A percentile compares a stretch with the other conserved stretches of the same genome.
Evolutionary conservation across 2,113 vertebrate species (phyloP).

Genomic region (Megatriorchis doriae): DNA sequence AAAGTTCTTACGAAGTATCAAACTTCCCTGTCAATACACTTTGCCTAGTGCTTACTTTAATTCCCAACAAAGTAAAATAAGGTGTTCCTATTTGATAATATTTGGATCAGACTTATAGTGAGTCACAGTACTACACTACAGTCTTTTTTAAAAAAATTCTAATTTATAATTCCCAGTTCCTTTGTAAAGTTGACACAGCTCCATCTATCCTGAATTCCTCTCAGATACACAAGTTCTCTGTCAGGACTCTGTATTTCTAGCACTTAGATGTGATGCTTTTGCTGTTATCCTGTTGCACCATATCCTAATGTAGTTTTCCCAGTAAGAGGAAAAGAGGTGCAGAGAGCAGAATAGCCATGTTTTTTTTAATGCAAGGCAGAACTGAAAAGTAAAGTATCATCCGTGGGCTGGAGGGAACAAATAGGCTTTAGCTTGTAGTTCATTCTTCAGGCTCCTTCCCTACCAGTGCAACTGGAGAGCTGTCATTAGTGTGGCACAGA

Average conservation of each 20-base stretch:
- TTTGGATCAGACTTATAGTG: background rate
- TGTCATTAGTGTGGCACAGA: background rate
- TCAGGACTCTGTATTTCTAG: background rate
- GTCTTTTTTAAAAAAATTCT: too few relatives aligned
- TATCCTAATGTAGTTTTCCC: background rate
- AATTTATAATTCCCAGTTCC: background rate
- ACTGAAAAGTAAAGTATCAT: background rate
- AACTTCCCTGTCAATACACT: background rate
- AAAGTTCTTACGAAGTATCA: background rate
- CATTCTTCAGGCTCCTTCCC: background rate
- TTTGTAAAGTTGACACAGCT: background rate
- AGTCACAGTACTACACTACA: background rate
- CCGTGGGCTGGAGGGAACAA: background rate
- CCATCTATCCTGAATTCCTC: background rate
- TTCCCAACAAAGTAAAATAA: background rate
- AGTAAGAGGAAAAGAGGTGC: background rate
- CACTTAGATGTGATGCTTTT: rapidly evolving
- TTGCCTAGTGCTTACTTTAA: background rate
- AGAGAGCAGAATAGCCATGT: background rate
- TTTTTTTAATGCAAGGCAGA: background rate
- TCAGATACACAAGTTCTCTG: background rate
- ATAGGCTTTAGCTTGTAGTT: background rate
- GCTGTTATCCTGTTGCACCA: background rate
- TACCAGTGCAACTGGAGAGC: background rate
- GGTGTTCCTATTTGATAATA: background rate